Conservation (phyloP, 2,888 invertebrate species). For the Mimachlamys varia region DNA sequence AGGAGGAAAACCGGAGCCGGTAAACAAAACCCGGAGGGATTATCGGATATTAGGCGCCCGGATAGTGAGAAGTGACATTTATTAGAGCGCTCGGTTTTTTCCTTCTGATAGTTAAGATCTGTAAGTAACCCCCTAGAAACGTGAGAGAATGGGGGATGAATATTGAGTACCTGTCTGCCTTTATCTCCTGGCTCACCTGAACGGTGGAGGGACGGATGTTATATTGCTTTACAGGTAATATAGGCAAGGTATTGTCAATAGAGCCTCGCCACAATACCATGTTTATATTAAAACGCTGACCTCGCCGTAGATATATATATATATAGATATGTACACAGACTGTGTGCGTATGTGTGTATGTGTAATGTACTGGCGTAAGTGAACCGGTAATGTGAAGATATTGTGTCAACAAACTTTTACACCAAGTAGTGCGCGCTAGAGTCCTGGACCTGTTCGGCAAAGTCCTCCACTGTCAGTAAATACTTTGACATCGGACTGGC, state of each 20-base stretch:
- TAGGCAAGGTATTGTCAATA: neutral
- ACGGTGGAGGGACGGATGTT: neutral
- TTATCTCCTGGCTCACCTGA: neutral
- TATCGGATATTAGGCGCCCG: neutral
- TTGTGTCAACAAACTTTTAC: conserved; percentile 9
- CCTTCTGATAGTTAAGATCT: neutral
- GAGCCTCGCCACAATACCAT: neutral
- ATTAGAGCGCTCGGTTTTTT: neutral
- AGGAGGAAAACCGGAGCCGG: neutral
- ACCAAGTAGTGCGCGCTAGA: neutral
- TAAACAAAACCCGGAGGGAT: conserved; percentile 1
- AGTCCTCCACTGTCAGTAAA: neutral
- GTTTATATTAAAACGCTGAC: conserved; percentile 34
- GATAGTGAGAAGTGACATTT: neutral
- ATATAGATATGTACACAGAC: neutral
- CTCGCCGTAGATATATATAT: neutral
- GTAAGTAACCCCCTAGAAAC: neutral
- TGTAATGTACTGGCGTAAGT: neutral
- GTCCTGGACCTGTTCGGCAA: neutral
- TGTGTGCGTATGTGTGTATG: conserved; percentile 23
- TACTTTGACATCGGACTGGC: neutral
- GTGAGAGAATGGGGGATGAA: neutral
- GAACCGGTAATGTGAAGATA: neutral
- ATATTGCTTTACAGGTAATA: neutral
- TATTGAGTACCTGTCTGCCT: neutral